Conservation (phyloP, 2,113 vertebrate genomes). For the Anoplopoma fimbria region DNA sequence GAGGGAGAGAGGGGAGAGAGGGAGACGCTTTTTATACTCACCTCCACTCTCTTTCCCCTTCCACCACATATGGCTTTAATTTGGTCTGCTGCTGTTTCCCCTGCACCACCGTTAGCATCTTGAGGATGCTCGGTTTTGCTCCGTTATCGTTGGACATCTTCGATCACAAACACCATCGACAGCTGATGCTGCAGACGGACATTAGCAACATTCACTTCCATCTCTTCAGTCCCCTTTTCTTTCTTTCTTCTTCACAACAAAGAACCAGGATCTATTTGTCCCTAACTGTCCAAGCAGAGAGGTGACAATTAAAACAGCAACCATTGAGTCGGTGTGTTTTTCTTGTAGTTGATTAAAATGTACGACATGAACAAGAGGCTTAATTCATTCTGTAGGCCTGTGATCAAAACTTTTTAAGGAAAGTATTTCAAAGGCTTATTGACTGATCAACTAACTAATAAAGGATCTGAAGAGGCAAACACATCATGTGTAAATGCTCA, state of each 20-base stretch:
- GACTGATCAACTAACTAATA: neutral
- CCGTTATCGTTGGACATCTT: neutral
- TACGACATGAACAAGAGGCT: neutral
- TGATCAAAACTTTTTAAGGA: neutral
- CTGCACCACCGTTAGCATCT: constrained; percentile 10
- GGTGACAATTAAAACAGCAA: neutral
- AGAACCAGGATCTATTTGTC: neutral
- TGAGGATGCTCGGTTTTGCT: neutral
- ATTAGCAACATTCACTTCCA: neutral
- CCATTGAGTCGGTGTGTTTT: neutral
- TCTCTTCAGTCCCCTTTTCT: neutral
- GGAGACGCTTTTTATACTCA: constrained; percentile 24
- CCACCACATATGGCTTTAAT: constrained; percentile 19
- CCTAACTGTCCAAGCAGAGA: neutral
- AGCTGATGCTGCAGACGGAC: constrained; percentile 26
- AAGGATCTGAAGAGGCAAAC: neutral
- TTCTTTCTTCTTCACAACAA: constrained; percentile 21
- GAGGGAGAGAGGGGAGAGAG: constrained; percentile 42
- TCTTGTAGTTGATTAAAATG: neutral
- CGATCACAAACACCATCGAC: constrained; percentile 12
- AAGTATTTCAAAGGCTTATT: neutral
- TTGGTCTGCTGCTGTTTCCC: constrained; percentile 43
- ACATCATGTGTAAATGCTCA: neutral
- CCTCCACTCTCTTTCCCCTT: constrained; percentile 8
- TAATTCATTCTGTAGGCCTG: neutral